Conservation (phyloP, 2,797 vertebrate species). For the Paguma larvata region DNA sequence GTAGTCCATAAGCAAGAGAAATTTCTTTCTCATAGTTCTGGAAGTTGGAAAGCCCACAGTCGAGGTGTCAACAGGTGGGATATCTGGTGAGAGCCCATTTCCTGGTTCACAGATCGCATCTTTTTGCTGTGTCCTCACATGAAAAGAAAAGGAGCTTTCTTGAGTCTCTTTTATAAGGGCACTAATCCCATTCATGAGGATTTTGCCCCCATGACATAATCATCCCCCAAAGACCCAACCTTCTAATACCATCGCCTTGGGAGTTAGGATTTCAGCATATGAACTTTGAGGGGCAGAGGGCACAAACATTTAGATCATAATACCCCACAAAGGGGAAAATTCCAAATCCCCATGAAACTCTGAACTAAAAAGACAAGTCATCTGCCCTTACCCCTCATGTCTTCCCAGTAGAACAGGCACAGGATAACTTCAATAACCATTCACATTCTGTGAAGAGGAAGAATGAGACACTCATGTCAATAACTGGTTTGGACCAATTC, state of each 20-base stretch:
- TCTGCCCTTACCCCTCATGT: background rate
- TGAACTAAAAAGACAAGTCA: background rate
- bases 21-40: background rate
- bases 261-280: background rate
- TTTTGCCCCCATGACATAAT: background rate
- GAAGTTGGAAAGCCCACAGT: background rate
- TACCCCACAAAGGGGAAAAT: background rate
- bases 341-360: background rate
- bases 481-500: background rate
- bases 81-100: background rate
- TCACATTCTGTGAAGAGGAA: conserved; percentile 27
- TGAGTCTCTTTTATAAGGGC: background rate
- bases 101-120: background rate
- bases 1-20: background rate
- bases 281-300: background rate
- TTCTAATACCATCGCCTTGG: background rate
- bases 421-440: background rate
- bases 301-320: background rate
- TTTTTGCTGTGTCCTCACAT: background rate
- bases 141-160: background rate
- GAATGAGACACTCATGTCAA: background rate
- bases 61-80: background rate
- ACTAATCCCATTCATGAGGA: background rate
- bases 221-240: background rate
- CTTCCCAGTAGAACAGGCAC: background rate